Base-by-base conservation (phyloP, 2,797 vertebrate species). In the Mionectes olivaceus region DNA sequence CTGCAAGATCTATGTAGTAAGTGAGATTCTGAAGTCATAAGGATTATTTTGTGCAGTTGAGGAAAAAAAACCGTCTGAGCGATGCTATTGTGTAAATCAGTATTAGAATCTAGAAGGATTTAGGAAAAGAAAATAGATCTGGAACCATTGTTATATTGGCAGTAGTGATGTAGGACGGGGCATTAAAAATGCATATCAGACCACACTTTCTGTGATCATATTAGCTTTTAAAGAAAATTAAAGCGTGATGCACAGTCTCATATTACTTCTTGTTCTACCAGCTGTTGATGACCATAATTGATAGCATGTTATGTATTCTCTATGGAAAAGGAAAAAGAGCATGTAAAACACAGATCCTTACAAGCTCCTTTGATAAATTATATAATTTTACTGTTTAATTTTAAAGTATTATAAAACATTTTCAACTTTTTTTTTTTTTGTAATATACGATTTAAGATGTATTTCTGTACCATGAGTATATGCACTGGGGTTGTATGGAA, bases 1-100 rank as follows among this genome's bases (percentile, higher is more conserved):
- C 30, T 47, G 44, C 37, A 13, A 69, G 9, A 11, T 53, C 52
- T 3, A 2, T 0, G 2, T 10, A 63, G 7, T 16, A 60, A 37
- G 9, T 2, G 24, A 47, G 35, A n/a, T 80, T 63, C 53, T 60
- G 47, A 89, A 74, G 18, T 60, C 41, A 25, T 19, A 57, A 28
- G 21, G 5, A 13, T 46, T 69, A 39, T 43, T 84, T 79, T 61
- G 33, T 17, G 15, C 32, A 41, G 10, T 24, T 67, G 47, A 85
- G 35, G 35, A 83, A 83, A 77, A 3, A 2, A 55, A 77, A 37
- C 9, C 39, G 17, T 24, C 19, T 60, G 49, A 52, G 33, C 63
- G 10, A 60, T 57, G 2, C 11, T 39, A 1, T 32, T 55, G 30
- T 41, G 8, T 12, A 57, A n/a, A 69, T 32, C 59, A 11, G 9